Percentiles rank a stretch among this genome's conserved stretches.
These are phyloP conservation scores for Tetramorium parvispinum DNA, from an alignment of 1,140 invertebrate species.

Conservation along the genomic window DNA sequence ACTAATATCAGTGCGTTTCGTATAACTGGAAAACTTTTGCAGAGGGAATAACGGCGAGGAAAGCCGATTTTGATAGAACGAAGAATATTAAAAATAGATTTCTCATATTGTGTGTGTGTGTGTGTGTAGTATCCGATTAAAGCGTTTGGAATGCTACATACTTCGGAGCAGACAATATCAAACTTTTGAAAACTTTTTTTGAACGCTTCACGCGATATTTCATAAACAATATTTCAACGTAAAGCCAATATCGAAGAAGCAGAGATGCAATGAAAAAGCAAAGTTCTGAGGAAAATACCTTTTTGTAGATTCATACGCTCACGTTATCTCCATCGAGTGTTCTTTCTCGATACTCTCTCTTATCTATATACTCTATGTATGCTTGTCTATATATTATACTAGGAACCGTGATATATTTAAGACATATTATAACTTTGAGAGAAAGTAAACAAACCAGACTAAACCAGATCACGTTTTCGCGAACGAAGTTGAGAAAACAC, in stretches of 20 bases:
- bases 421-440: conserved; percentile 40
- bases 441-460: conserved; percentile 28
- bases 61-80: conserved; percentile 10
- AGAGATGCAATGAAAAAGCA: conserved; percentile 1
- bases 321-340: neutral
- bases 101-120: neutral
- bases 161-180: neutral
- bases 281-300: conserved; percentile 14
- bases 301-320: conserved; percentile 29
- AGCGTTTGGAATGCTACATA: neutral
- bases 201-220: neutral
- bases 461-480: conserved; percentile 7
- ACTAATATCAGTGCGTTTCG: conserved; percentile 1
- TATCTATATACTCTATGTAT: neutral
- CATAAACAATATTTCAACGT: neutral
- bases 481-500: conserved; percentile 5
- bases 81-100: conserved; percentile 26
- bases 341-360: neutral
- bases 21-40: conserved; percentile 35
- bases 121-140: neutral
- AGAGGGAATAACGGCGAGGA: neutral
- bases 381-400: neutral
- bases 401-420: conserved; percentile 36
- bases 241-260: conserved; percentile 17
- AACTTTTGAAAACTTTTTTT: conserved; percentile 26